Conservation (phyloP, 1,140 invertebrate species). For the Rhysida immarginata region DNA sequence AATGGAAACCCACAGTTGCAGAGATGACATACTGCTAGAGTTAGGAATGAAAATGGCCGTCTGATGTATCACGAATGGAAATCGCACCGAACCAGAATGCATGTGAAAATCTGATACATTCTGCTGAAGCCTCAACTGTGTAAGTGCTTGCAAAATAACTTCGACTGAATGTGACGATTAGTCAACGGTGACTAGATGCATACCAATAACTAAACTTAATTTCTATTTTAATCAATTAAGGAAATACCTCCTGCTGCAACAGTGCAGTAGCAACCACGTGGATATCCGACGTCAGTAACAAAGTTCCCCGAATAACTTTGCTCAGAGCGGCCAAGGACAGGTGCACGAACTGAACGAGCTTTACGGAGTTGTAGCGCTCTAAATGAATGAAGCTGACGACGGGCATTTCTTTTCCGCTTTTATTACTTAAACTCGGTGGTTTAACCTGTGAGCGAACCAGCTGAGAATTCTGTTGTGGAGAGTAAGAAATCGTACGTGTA, state of each 20-base stretch:
- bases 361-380: constrained; percentile 38
- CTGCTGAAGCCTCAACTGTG: too few species aligned
- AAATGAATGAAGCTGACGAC: constrained; percentile 37
- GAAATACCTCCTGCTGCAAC: constrained; percentile 38
- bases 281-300: constrained; percentile 36
- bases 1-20: too few species aligned
- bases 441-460: constrained; percentile 17
- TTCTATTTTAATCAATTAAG: neutral
- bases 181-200: too few species aligned
- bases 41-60: too few species aligned
- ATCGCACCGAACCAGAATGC: too few species aligned
- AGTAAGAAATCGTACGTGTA: too few species aligned
- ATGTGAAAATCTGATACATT: too few species aligned
- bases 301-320: constrained; percentile 42
- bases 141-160: too few species aligned
- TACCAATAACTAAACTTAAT: too few species aligned
- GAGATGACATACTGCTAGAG: too few species aligned
- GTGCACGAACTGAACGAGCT: constrained; percentile 37
- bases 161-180: too few species aligned
- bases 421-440: constrained; percentile 22
- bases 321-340: constrained; percentile 41
- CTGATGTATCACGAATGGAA: too few species aligned
- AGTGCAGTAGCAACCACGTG: constrained; percentile 37
- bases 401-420: constrained; percentile 28
- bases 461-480: constrained; percentile 14